These are phyloP conservation scores for Nomada hirtipes DNA, from an alignment of 2,888 invertebrate genomes.

Conservation along the genomic window DNA sequence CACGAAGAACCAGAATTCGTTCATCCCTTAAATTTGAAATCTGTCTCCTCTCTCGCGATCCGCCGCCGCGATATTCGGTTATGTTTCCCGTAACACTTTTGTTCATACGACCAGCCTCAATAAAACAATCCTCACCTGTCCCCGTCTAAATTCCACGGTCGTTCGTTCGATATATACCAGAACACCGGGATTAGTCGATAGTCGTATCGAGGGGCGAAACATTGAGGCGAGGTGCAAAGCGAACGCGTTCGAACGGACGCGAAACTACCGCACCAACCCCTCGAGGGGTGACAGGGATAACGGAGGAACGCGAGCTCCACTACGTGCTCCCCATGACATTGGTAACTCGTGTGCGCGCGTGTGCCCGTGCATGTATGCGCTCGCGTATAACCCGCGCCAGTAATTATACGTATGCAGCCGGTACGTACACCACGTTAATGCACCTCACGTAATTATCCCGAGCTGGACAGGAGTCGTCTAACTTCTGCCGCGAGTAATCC, in stretches of 20 bases:
- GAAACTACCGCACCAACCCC: background rate
- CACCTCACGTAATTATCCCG: conserved; percentile 79
- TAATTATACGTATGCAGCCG: conserved; percentile 62
- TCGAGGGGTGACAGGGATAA: background rate
- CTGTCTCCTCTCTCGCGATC: background rate
- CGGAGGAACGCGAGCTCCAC: background rate
- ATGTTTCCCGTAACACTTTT: background rate
- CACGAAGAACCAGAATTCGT: no score
- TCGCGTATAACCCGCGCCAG: conserved; percentile 38
- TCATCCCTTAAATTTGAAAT: background rate
- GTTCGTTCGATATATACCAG: background rate
- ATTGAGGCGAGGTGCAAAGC: conserved; percentile 17
- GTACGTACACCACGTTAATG: conserved; percentile 70
- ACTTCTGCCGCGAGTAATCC: conserved; percentile 79
- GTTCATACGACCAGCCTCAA: background rate
- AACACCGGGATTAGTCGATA: conserved; percentile 27
- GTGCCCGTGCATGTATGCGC: background rate
- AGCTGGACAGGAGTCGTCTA: conserved; percentile 74
- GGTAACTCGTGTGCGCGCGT: background rate
- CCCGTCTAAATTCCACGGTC: conserved; percentile 23
- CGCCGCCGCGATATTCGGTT: background rate
- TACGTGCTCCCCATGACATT: background rate
- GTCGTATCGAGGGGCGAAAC: conserved; percentile 18
- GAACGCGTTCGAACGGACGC: conserved; percentile 20
- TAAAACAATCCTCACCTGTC: no score